Evolutionary conservation across 2,113 vertebrate genomes (phyloP), one percentile per base, ranked within the genome.

Genomic region (Albula glossodonta): DNA sequence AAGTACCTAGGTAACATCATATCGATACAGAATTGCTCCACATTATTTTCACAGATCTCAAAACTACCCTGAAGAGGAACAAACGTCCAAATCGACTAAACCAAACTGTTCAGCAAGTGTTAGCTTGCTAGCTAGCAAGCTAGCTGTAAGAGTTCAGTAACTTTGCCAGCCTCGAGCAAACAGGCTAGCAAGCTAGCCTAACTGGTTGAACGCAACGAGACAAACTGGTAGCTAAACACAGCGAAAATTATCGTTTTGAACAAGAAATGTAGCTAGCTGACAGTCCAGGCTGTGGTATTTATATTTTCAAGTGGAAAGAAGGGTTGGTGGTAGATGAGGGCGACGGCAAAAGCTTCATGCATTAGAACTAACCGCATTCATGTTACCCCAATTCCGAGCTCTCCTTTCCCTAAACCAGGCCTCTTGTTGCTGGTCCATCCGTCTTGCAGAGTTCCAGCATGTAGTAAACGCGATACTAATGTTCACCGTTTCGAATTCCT

Each of bases 321-420:
- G 22, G 63, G 63, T 74, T 74, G 31, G 17, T 31, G 31, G 70
- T n/a, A 31, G 5, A 70, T n/a, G n/a, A 25, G 31, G 70, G n/a
- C 70, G n/a, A 74, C n/a, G 31, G 70, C 70, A 4, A 74, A 31
- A 22, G 7, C 8, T 5, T 22, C 4, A n/a, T 5, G 19, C 19
- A 60, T 13, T 15, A 22, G n/a, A n/a, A 11, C 70, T n/a, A 10
- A 74, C 0, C n/a, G 22, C 31, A 8, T 74, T 17, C 3, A 66
- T 66, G 60, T 66, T 31, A 49, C 78, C 80, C 63, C 81, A 70
- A 86, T 66, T 81, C 86, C 63, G 80, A 86, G 87, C 57, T 60
- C 31, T 79, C 25, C 77, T 79, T 15, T 25, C 74, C 78, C 52
- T 31, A 81, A 80, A 79, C 79, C 51, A 66, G 51, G n/a, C 51